Base-by-base conservation (phyloP, 1,140 invertebrate species). In the Magallana ariakensis region DNA sequence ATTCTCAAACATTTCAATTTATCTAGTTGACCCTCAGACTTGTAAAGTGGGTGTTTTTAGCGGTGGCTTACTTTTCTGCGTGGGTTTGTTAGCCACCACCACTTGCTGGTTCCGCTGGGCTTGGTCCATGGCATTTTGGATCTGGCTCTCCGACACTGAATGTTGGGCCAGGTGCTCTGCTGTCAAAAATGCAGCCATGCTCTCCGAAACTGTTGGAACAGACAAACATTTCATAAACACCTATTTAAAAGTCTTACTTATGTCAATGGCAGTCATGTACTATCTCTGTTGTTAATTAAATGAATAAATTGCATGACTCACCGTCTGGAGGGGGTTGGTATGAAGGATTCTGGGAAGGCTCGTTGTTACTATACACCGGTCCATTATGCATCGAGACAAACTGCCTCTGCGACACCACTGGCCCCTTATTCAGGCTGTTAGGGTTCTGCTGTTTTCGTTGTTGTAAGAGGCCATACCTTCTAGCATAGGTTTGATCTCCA, bases 401-500 rank as follows among this genome's bases (percentile, higher is more conserved):
- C 60, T 89, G 56, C 46, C 88, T 85, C 33, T 84, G 83, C 9
- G 66, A 70, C 22, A 53, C 57, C 55, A 53, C 2, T 6, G 57
- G 53, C 11, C 58, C 22, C 22, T 89, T 89, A 54, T 85, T 85
- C 75, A 89, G 62, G 84, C 86, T 90, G 55, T 88, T 88, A 15
- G 89, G 88, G 33, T 90, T 90, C 19, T 87, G 89, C 80, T 89
- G 87, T 58, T 89, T 90, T 33, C 91, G 46, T 80, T 93, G 92
- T 82, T 92, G 91, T 58, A 94, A 85, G 55, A 92, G 60, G 57
- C 90, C 91, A 87, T 91, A 91, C 33, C 90, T 88, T 15, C 87
- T 80, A 33, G 87, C 81, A 84, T 91, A 92, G 10, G 87, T 90
- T 1, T 19, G 62, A 70, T 85, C 62, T 19, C 75, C 83, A 82